These are phyloP conservation scores for Neodiprion pinetum DNA, from an alignment of 1,140 invertebrate genomes.

Conservation along the genomic window DNA sequence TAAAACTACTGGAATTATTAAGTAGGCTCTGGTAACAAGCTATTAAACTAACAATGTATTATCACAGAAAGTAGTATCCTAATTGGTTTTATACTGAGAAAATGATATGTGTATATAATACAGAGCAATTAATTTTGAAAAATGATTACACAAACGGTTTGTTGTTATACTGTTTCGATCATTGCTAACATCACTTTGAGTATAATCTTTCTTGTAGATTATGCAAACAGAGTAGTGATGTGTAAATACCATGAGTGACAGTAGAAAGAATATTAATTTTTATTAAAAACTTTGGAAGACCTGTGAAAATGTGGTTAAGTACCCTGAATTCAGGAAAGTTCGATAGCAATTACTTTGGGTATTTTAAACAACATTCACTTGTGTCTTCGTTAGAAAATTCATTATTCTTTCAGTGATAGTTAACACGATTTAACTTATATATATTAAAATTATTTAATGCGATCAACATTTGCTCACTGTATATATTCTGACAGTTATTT, in stretches of 20 bases:
- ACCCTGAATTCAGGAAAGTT: not conserved
- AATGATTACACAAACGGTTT: not conserved
- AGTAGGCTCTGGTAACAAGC: too few species aligned
- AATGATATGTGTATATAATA: not conserved
- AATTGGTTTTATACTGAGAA: not conserved
- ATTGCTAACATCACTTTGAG: too few species aligned
- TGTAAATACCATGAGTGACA: not conserved
- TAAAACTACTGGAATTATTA: too few species aligned
- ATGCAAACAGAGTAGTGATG: not conserved
- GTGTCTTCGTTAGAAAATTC: not conserved
- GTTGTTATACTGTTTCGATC: too few species aligned
- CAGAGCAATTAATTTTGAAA: not conserved
- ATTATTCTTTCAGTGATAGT: not conserved
- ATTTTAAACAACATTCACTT: not conserved
- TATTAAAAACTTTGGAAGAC: not conserved
- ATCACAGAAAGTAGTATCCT: not conserved
- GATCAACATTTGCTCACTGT: too few species aligned
- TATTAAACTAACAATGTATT: too few species aligned
- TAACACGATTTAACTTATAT: too few species aligned
- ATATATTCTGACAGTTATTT: too few species aligned
- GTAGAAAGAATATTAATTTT: not conserved
- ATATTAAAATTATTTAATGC: too few species aligned
- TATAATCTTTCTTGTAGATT: too few species aligned
- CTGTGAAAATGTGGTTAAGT: not conserved
- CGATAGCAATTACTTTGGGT: not conserved